Evolutionary conservation across 2,113 vertebrate species (phyloP), one percentile per base, ranked within the genome.

Genomic region (Melanotaenia duboulayi): DNA sequence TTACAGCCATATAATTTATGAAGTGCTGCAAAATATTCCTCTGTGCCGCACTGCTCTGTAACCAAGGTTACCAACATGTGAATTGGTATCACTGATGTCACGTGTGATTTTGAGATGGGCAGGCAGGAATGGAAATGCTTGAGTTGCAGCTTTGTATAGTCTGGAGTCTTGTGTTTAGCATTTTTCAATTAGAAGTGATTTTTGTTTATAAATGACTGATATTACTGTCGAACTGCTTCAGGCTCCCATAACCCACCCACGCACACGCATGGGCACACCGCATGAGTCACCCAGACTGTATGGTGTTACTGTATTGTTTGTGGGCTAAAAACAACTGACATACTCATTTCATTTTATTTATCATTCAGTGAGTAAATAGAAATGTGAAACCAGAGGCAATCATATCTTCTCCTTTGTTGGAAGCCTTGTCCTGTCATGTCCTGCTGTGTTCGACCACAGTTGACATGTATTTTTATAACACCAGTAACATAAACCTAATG

Each of bases 61-160:
- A 86, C 86, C 89, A 86, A 69, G 87, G 89, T 86, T 87, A 90
- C 90, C 76, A 55, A 67, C 74, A 76, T 70, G 60, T 79, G 86
- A 82, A 81, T 74, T 60, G 28, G 63, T 63, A 62, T 66, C 71
- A 62, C 52, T 63, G 79, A 55, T 62, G 80, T 76, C 66, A 73
- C 11, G 23, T 82, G 73, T 65, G 75, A 74, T 58, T 58, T 60
- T 66, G 69, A 46, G 74, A 55, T 72, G 72, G 70, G 69, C 55
- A 63, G 55, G 22, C 46, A 48, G 60, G 48, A 63, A 63, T 65
- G 71, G 58, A 76, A 71, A 74, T 69, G 61, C 67, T 63, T 63
- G 39, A 51, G 69, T 19, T 40, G 6, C 58, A 70, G 74, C 20
- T 76, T 71, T 83, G 79, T 88, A 19, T 84, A 78, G 83, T 87